Evolutionary conservation across 53 echinoderm and acorn worm genomes (phyloP), one percentile per base, ranked within the genome.

Genomic region (Zoroaster sp.): DNA sequence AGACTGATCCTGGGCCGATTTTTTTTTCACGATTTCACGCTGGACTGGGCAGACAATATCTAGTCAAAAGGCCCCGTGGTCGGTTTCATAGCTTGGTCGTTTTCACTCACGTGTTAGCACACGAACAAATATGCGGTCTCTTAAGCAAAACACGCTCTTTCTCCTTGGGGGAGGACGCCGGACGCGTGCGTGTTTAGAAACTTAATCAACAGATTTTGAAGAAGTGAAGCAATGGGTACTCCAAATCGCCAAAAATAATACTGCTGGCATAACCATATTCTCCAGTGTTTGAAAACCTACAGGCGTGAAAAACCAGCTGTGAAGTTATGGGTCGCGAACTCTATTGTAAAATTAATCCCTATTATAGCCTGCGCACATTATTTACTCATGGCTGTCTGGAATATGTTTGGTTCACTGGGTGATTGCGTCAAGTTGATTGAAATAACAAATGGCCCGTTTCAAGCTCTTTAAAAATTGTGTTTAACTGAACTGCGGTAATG

Each of bases 131-230:
- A 52, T 9, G 36, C 17, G 36, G 35, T 33, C 38, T 30, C 11
- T 43, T 33, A 35, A 30, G n/a, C 43, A 33, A 11, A 68, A 67
- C 68, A 8, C n/a, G 9, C 21, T 36, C 39, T 59, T 35, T 10
- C 20, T 11, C 23, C 20, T 4, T 35, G 20, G 1, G 38, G 79
- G 18, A 59, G 59, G 79, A 37, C 40, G 79, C 38, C 63, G 39
- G 37, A 79, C 79, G 79, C 79, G 79, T 79, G 79, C 79, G 39
- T 79, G 34, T 32, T 35, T 36, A n/a, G 55, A 63, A 33, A 51
- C 54, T 55, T 18, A 59, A 59, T 59, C 63, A 59, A 11, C 63
- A 59, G 63, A 59, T 59, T 59, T 59, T 23, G 28, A 59, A 59
- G 63, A 25, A 28, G 28, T 28, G 2, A 28, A 59, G 63, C 25